Evolutionary conservation across 2,113 vertebrate genomes (phyloP).

Genomic region (Condylura cristata): DNA sequence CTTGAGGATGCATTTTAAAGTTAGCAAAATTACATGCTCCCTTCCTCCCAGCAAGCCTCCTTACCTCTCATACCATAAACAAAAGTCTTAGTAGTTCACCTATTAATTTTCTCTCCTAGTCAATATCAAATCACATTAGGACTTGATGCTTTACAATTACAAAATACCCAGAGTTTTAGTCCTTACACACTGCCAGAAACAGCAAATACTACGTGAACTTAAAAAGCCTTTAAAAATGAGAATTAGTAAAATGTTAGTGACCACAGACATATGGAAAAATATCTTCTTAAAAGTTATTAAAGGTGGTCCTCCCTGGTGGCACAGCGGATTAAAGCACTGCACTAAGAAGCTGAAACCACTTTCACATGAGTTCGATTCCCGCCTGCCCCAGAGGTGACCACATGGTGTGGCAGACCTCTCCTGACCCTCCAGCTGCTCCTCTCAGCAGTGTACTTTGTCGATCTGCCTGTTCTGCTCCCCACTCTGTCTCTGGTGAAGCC

Average conservation of each 20-base stretch:
- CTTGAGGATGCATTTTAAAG: slow-evolving; percentile 21
- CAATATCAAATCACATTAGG: slow-evolving; percentile 59
- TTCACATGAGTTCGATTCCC: too few relatives aligned
- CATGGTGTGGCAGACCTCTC: too few relatives aligned
- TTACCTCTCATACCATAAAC: slow-evolving; percentile 25
- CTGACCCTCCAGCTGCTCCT: too few relatives aligned
- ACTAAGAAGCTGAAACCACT: too few relatives aligned
- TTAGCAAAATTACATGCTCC: slow-evolving; percentile 10
- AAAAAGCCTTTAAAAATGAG: slow-evolving; percentile 60
- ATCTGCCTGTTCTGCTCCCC: too few relatives aligned
- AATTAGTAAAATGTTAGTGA: slow-evolving; percentile 56
- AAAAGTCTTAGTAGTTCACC: not conserved
- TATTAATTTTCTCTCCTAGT: slow-evolving; percentile 44
- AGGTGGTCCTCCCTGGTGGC: too few relatives aligned
- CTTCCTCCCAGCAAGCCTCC: slow-evolving; percentile 55
- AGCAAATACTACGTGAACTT: slow-evolving; percentile 37
- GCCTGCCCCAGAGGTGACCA: too few relatives aligned
- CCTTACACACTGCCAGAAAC: slow-evolving; percentile 37
- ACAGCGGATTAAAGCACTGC: too few relatives aligned
- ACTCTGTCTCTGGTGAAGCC: too few relatives aligned
- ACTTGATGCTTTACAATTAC: slow-evolving; percentile 58
- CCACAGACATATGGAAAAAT: not conserved
- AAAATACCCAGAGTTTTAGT: slow-evolving; percentile 50
- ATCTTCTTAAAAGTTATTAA: slow-evolving; percentile 25
- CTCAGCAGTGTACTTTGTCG: too few relatives aligned